Base-by-base conservation (phyloP, 2,888 invertebrate species). In the Cylloceria caligata region DNA sequence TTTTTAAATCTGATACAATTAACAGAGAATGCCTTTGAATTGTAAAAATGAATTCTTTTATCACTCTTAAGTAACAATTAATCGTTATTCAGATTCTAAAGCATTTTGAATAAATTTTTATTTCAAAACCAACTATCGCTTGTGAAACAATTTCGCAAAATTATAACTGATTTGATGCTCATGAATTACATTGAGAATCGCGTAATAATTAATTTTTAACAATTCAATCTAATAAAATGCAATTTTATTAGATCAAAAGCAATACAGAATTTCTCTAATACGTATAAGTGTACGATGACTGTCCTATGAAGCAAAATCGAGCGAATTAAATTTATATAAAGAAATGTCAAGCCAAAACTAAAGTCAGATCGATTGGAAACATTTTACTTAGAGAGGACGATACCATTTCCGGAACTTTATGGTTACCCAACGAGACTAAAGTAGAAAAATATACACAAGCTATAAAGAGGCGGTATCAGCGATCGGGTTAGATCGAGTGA, bases 321-420 rank as follows among this genome's bases (percentile, higher is more conserved):
- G 13, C 39, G 13, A 39, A 11, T 9, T 52, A 21, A 21, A 52
- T 52, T 52, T 11, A 21, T 55, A 52, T 24, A 52, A 52, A 55
- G 21, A 27, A 55, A 11, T 19, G 3, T 24, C 2, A 11, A 19
- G 6, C 1, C 9, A 21, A 2, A 7, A 11, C 21, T 52, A n/a
- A 11, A 7, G 11, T 21, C 52, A 21, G 9, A 3, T 3, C 52
- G 9, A 24, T 52, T 21, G 52, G 52, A 57, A 57, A 57, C n/a
- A 7, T 30, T 27, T 57, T 16, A 57, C 27, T 24, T n/a, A n/a
- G n/a, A 34, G 19, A n/a, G 21, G 36, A 68, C 68, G 52, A 34
- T n/a, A n/a, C 52, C 24, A 36, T 36, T 16, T 69, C 39, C 68
- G 68, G 11, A 24, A 39, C 24, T 69, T 36, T 34, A 21, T 21